Evolutionary conservation across 1,140 invertebrate species (phyloP).

Genomic region (Leptinotarsa texana): DNA sequence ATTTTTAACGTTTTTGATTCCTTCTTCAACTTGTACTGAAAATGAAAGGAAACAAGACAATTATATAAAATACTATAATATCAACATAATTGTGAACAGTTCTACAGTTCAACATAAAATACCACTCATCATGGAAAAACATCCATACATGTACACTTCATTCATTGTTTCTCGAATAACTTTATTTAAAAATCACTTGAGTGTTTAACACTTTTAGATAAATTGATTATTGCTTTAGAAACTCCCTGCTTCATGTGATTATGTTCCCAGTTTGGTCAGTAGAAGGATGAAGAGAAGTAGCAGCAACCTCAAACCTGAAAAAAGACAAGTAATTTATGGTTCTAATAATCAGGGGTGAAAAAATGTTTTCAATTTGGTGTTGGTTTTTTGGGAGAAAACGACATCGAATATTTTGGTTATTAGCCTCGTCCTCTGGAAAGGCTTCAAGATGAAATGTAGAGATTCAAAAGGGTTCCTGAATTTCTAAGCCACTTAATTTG

Average conservation of each 20-base stretch:
- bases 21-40: too few species aligned
- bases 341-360: too few species aligned
- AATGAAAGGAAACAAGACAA: neutral
- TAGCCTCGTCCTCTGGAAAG: too few species aligned
- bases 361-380: too few species aligned
- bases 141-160: neutral
- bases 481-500: too few species aligned
- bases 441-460: too few species aligned
- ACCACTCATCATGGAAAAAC: neutral
- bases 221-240: slow-evolving; percentile 8
- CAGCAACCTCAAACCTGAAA: neutral
- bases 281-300: slow-evolving; percentile 1
- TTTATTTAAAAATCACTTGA: neutral
- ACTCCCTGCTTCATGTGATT: slow-evolving; percentile 15
- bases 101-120: neutral
- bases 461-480: too few species aligned
- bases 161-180: neutral
- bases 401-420: too few species aligned
- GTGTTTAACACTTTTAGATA: neutral
- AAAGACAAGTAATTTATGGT: too few species aligned
- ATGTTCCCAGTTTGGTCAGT: slow-evolving; percentile 23
- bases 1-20: too few species aligned
- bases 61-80: neutral
- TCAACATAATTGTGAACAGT: neutral
- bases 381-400: too few species aligned